Conservation (phyloP, 2,888 invertebrate species). For the Timema podura region DNA sequence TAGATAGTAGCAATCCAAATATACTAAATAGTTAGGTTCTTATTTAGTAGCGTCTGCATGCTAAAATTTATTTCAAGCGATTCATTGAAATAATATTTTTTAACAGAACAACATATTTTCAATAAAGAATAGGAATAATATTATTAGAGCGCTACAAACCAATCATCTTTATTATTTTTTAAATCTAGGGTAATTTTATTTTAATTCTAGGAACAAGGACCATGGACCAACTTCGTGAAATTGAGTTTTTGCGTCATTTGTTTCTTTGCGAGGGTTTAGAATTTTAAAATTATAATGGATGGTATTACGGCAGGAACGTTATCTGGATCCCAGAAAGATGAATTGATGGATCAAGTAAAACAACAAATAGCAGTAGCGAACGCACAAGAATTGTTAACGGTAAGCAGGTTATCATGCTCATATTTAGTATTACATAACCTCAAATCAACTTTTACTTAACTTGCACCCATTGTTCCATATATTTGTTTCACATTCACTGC, state of each 20-base stretch:
- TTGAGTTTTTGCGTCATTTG: background rate
- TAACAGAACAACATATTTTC: too few relatives aligned
- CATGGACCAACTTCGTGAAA: background rate
- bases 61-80: too few relatives aligned
- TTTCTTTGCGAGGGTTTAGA: background rate
- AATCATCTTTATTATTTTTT: background rate
- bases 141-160: background rate
- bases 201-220: background rate
- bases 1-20: too few relatives aligned
- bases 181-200: background rate
- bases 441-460: too few relatives aligned
- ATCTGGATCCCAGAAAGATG: slow-evolving; percentile 65
- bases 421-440: too few relatives aligned
- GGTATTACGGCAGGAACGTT: background rate
- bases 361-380: slow-evolving; percentile 93
- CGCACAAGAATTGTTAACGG: slow-evolving; percentile 86
- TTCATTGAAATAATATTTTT: too few relatives aligned
- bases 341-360: slow-evolving; percentile 91
- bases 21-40: too few relatives aligned
- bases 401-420: slow-evolving; percentile 40
- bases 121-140: too few relatives aligned
- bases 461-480: too few relatives aligned
- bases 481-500: too few relatives aligned
- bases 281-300: slow-evolving; percentile 12
- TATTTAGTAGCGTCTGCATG: too few relatives aligned